phyloP scores from a whole-genome alignment of 2,797 vertebrate genomes.

The Denticeps clupeoides region DNA sequence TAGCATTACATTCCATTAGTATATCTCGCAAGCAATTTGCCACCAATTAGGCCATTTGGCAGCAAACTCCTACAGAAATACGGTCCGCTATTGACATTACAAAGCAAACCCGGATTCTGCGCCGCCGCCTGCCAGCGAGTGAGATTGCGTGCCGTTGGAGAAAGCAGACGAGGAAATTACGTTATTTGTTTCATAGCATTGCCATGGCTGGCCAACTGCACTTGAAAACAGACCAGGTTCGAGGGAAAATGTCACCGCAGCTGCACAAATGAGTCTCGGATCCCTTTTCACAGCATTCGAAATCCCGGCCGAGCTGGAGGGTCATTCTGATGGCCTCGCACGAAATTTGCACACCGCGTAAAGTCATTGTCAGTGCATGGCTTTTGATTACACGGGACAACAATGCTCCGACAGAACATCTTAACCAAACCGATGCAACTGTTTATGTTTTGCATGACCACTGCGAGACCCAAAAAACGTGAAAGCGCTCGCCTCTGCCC shows the following conservation, averaged over 20 bases:
- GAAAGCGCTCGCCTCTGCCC: conserved; percentile 3
- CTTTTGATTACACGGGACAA: conserved; percentile 20
- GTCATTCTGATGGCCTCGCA: conserved; percentile 19
- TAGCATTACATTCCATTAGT: neutral
- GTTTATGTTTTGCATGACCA: neutral
- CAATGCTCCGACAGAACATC: conserved; percentile 5
- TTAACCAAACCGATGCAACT: conserved; percentile 3
- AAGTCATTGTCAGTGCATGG: conserved; percentile 7
- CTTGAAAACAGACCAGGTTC: conserved; percentile 11
- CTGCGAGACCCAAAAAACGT: conserved; percentile 9
- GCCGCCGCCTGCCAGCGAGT: too few relatives aligned
- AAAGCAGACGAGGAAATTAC: too few relatives aligned
- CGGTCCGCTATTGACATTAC: neutral
- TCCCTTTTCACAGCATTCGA: conserved; percentile 16
- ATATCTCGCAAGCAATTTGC: neutral
- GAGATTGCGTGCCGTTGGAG: too few relatives aligned
- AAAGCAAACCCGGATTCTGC: neutral
- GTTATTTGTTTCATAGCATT: too few relatives aligned
- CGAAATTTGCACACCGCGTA: conserved; percentile 15
- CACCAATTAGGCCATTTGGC: neutral
- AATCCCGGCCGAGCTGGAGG: conserved; percentile 8
- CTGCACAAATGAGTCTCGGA: conserved; percentile 14
- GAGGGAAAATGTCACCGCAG: conserved; percentile 17
- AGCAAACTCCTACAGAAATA: conserved; percentile 6
- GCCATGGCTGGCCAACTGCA: too few relatives aligned